phyloP scores from a whole-genome alignment of 2,113 vertebrate species.

The Mungos mungo region DNA sequence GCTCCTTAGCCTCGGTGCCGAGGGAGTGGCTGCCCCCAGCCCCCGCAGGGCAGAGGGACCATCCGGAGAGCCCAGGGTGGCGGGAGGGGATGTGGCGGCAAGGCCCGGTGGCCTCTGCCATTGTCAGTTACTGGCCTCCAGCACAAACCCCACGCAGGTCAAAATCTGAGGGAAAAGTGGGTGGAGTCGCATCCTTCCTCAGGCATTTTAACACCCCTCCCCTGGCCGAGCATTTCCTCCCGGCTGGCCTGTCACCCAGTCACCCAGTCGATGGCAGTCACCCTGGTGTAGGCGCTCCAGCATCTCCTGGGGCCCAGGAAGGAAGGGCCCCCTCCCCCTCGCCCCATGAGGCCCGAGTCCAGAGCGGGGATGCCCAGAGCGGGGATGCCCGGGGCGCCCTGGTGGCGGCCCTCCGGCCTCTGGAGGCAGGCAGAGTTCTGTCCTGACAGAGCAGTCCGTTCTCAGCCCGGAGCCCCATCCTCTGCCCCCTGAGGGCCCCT shows the following conservation, averaged over 20 bases:
- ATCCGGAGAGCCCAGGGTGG: not conserved
- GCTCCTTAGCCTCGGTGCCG: not conserved
- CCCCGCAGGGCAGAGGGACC: not conserved
- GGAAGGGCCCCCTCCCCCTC: not conserved
- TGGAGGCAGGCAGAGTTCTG: not conserved
- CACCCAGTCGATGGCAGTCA: not conserved
- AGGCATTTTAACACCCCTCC: not conserved
- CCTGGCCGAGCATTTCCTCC: not conserved
- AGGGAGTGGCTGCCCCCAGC: not conserved
- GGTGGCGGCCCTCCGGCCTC: not conserved
- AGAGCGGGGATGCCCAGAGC: rapidly evolving
- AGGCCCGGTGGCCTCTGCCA: not conserved
- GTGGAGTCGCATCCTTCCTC: not conserved
- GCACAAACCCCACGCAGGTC: not conserved
- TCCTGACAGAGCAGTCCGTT: not conserved
- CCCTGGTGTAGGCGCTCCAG: not conserved
- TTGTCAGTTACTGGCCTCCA: not conserved
- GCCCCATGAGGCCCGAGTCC: not conserved
- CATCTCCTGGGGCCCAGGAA: not conserved
- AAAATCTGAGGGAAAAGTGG: not conserved
- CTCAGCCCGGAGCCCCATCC: not conserved
- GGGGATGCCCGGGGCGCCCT: rapidly evolving
- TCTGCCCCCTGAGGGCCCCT: not conserved
- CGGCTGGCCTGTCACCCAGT: not conserved
- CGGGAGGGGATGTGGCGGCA: not conserved